A percentile compares a stretch with the other conserved stretches of the same genome.
Conservation (phyloP, 2,113 vertebrate species). For the Nibea coibor region DNA sequence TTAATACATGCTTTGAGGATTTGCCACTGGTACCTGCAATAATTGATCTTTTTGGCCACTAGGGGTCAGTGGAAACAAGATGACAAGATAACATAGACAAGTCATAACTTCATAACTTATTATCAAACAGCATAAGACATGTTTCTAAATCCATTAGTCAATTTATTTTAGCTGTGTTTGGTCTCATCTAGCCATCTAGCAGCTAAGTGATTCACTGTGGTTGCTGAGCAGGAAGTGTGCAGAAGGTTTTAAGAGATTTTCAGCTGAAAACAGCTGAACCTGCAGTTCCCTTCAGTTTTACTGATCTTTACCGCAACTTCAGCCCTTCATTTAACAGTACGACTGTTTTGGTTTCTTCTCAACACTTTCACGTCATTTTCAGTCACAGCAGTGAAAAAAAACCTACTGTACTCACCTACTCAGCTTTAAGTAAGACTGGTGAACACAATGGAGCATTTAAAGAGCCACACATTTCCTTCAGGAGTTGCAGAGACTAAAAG, state of each 20-base stretch:
- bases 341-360: background rate
- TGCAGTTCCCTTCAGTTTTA: too few species aligned
- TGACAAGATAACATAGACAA: too few species aligned
- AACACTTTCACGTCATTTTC: background rate
- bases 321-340: background rate
- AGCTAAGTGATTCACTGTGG: too few species aligned
- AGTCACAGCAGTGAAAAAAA: too few species aligned
- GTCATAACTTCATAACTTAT: too few species aligned
- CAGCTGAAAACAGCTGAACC: too few species aligned
- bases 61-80: background rate
- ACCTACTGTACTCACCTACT: too few species aligned
- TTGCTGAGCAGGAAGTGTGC: background rate
- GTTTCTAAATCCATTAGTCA: background rate
- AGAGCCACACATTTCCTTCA: background rate
- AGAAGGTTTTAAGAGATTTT: too few species aligned
- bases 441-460: background rate
- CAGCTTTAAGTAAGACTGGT: too few species aligned
- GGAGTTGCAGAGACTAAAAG: background rate
- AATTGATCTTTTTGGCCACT: background rate
- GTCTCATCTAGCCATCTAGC: background rate
- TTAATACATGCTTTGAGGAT: background rate
- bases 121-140: background rate
- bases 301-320: background rate
- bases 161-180: background rate
- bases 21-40: background rate